Evolutionary conservation across 35 echinoderm and acorn worm genomes (phyloP).

Genomic region (Heliocidaris tuberculata): DNA sequence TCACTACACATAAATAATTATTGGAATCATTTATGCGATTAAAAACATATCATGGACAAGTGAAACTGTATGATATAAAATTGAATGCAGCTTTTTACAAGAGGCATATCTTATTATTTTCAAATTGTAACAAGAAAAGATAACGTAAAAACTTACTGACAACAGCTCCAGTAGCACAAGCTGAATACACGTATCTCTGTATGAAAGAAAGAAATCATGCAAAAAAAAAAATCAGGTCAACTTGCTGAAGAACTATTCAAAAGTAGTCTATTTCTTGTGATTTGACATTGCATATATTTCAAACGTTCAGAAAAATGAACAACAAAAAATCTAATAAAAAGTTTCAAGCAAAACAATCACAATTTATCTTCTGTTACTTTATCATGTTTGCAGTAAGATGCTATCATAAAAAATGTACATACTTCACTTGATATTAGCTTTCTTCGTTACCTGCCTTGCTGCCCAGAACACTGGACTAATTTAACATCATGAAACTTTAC

Average conservation of each 20-base stretch:
- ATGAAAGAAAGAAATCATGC: slow-evolving; percentile 25
- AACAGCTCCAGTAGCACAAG: slow-evolving; percentile 85
- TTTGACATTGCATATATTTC: too few species aligned
- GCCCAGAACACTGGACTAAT: too few species aligned
- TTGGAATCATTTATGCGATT: neutral
- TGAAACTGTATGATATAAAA: neutral
- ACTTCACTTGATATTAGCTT: too few species aligned
- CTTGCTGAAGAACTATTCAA: neutral
- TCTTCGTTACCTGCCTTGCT: too few species aligned
- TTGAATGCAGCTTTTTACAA: neutral
- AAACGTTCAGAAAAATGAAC: too few species aligned
- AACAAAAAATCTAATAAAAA: too few species aligned
- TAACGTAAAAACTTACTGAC: slow-evolving; percentile 70
- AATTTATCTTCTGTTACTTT: too few species aligned
- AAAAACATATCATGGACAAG: neutral
- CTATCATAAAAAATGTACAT: too few species aligned
- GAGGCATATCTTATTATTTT: neutral
- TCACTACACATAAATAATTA: neutral
- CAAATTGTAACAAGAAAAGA: neutral
- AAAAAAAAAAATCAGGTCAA: neutral
- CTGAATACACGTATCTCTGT: slow-evolving; percentile 95
- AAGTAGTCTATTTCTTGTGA: neutral
- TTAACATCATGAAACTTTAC: too few species aligned
- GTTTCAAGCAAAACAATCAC: too few species aligned
- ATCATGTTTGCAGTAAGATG: too few species aligned